Conservation (phyloP, 2,797 vertebrate species). For the Acrocephalus scirpaceus region DNA sequence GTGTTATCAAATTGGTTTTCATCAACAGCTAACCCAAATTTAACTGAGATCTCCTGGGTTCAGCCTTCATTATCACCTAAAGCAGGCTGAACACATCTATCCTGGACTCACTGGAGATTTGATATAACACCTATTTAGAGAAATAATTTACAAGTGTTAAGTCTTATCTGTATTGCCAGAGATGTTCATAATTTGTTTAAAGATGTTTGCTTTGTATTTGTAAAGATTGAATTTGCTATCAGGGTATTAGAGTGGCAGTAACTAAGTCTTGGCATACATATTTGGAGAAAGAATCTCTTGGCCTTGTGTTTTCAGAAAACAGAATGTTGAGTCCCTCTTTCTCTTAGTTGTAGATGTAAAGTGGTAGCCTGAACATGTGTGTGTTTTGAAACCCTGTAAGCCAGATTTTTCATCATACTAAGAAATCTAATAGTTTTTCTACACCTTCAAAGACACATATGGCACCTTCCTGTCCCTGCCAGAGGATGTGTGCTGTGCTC, state of each 20-base stretch:
- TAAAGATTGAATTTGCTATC: not conserved
- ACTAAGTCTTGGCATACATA: not conserved
- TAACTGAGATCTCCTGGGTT: not conserved
- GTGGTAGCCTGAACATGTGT: not conserved
- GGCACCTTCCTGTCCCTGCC: not conserved
- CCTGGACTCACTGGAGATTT: not conserved
- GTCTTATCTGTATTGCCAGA: not conserved
- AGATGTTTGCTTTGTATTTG: constrained; percentile 8
- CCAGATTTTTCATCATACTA: not conserved
- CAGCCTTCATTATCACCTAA: not conserved
- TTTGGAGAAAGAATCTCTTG: not conserved
- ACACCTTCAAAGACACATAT: not conserved
- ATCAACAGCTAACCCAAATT: not conserved
- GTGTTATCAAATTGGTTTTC: not conserved
- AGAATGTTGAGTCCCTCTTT: not conserved
- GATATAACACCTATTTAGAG: not conserved
- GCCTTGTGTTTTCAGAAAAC: not conserved
- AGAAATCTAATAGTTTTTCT: not conserved
- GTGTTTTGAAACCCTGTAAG: not conserved
- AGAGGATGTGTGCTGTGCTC: not conserved
- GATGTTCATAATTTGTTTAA: not conserved
- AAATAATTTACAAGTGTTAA: constrained; percentile 23
- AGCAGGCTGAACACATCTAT: not conserved
- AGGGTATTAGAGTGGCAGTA: not conserved
- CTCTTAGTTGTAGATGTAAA: not conserved